These are phyloP conservation scores for Fragariocoptes setiger DNA, from an alignment of 1,140 invertebrate species.

Conservation along the genomic window DNA sequence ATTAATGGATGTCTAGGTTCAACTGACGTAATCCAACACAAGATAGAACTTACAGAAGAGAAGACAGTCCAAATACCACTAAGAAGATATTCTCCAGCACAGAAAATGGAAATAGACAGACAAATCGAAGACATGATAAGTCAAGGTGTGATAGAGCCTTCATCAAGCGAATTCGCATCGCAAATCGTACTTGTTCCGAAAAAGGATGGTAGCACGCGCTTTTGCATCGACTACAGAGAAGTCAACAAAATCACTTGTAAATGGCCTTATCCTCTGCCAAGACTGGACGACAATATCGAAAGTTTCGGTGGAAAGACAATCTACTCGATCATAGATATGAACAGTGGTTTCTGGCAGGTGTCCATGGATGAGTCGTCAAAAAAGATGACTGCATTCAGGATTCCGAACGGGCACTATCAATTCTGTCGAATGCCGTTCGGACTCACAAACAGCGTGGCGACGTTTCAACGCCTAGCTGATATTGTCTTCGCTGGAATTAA, in stretches of 20 bases:
- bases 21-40: neutral
- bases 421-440: conserved; percentile 14
- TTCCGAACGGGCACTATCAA: conserved; percentile 13
- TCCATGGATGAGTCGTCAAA: conserved; percentile 5
- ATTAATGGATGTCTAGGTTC: neutral
- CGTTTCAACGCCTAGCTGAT: neutral
- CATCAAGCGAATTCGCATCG: neutral
- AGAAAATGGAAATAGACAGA: neutral
- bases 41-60: neutral
- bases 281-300: too few relatives aligned
- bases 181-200: conserved; percentile 11
- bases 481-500: neutral
- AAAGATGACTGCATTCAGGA: conserved; percentile 12
- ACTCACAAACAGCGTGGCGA: conserved; percentile 11
- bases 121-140: neutral
- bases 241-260: conserved; percentile 12
- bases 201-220: conserved; percentile 8
- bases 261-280: conserved; percentile 13
- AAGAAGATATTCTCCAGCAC: neutral
- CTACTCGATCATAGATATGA: conserved; percentile 11
- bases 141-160: neutral
- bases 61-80: neutral
- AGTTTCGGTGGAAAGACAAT: conserved; percentile 4
- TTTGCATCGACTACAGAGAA: conserved; percentile 12
- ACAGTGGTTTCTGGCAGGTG: conserved; percentile 11